Evolutionary conservation across 2,113 vertebrate genomes (phyloP).

Genomic region (Aphelocoma coerulescens): DNA sequence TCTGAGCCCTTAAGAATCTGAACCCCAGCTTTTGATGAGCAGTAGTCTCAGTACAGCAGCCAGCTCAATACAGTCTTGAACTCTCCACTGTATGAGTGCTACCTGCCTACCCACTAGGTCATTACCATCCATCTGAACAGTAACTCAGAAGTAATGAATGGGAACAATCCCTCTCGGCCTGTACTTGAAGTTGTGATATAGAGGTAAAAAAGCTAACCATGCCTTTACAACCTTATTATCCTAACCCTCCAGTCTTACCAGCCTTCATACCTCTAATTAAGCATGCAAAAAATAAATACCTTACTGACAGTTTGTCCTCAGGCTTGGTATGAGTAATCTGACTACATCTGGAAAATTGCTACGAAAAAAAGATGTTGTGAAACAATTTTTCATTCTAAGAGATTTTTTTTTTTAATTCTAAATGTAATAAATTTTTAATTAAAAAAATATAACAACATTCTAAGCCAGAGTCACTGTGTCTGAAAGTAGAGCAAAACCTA

Average conservation of each 20-base stretch:
- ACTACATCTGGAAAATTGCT: neutral
- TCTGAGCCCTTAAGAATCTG: neutral
- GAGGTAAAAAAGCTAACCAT: neutral
- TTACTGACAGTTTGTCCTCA: neutral
- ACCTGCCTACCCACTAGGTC: neutral
- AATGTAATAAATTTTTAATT: neutral
- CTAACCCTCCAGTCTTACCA: neutral
- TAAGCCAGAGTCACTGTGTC: neutral
- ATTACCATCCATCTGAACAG: neutral
- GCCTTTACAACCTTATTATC: neutral
- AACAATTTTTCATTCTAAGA: neutral
- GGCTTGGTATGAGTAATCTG: neutral
- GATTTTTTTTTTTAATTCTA: neutral
- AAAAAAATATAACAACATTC: neutral
- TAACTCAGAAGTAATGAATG: neutral
- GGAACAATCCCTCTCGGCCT: neutral
- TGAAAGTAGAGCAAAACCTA: neutral
- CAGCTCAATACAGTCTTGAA: neutral
- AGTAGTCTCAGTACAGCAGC: neutral
- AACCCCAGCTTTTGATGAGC: neutral
- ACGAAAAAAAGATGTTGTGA: neutral
- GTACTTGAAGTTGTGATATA: neutral
- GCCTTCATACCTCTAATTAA: neutral
- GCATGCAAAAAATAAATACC: neutral
- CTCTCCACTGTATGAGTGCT: neutral